These are phyloP conservation scores for Cardiocondyla obscurior DNA, from an alignment of 1,140 invertebrate species.

Conservation along the genomic window DNA sequence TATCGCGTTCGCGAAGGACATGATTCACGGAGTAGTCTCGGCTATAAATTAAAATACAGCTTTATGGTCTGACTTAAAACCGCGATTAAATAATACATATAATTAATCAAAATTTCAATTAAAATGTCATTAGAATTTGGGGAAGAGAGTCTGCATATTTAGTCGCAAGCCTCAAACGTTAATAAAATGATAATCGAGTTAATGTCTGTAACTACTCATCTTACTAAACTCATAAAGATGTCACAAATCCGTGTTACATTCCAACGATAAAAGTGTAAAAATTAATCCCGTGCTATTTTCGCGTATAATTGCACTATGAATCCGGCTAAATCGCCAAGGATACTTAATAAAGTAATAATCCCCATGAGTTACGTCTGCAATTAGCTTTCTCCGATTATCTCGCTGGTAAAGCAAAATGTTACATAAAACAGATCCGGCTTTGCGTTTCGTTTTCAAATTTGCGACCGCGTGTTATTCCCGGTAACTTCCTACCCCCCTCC, in stretches of 20 bases:
- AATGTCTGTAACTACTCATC: not conserved
- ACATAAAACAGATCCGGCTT: conserved; percentile 40
- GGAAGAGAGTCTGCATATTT: not conserved
- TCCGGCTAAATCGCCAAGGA: not conserved
- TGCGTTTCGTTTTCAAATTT: conserved; percentile 33
- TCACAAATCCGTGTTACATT: not conserved
- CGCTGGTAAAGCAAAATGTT: conserved; percentile 36
- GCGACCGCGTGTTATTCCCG: not conserved
- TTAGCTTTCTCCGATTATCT: conserved; percentile 37
- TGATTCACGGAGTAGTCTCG: not conserved
- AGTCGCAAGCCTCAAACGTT: not conserved
- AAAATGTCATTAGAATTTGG: conserved; percentile 23
- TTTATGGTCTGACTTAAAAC: not conserved
- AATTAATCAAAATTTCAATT: conserved; percentile 36
- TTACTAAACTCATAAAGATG: not conserved
- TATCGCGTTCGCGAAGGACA: not conserved
- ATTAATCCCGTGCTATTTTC: conserved; percentile 2
- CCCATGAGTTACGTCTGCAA: conserved; percentile 4
- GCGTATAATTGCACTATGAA: not conserved
- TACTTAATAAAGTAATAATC: conserved; percentile 49
- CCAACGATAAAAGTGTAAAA: not conserved
- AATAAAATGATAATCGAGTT: not conserved
- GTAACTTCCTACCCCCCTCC: not conserved
- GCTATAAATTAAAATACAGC: not conserved
- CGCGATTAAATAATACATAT: not conserved